Conservation (phyloP, 2,888 invertebrate genomes). For the Tenthredo livida region DNA sequence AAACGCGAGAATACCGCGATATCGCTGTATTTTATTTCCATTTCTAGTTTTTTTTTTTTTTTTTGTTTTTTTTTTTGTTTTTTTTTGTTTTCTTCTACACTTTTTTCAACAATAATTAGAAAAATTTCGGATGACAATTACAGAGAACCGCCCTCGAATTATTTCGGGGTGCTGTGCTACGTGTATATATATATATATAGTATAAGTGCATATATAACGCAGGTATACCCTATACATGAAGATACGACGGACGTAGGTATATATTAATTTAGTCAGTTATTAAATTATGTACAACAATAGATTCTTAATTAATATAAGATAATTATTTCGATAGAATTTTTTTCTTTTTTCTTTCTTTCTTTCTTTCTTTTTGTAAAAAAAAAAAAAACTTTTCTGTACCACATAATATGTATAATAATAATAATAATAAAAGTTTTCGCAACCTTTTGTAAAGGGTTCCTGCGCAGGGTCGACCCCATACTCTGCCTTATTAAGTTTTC, state of each 20-base stretch:
- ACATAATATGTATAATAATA: background rate
- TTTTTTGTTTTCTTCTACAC: background rate
- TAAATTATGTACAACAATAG: background rate
- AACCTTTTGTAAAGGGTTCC: conserved; percentile 13
- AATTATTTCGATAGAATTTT: background rate
- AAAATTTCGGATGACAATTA: background rate
- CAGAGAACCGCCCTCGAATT: background rate
- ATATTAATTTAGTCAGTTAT: background rate
- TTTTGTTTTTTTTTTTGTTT: background rate
- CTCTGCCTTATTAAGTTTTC: conserved; percentile 43
- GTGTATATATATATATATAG: background rate
- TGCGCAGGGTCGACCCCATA: conserved; percentile 4
- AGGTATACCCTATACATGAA: background rate
- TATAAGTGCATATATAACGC: background rate
- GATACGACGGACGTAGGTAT: background rate
- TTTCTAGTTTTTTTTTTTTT: background rate
- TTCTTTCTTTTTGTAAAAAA: background rate
- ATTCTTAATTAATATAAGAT: background rate
- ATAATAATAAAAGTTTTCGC: background rate
- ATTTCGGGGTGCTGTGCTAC: background rate
- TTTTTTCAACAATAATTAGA: background rate
- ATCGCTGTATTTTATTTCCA: background rate
- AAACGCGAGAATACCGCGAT: background rate
- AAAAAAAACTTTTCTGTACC: too few relatives aligned
- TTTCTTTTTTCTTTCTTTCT: background rate